Evolutionary conservation across 2,113 vertebrate genomes (phyloP).

Genomic region (Phalacrocorax pelagicus): DNA sequence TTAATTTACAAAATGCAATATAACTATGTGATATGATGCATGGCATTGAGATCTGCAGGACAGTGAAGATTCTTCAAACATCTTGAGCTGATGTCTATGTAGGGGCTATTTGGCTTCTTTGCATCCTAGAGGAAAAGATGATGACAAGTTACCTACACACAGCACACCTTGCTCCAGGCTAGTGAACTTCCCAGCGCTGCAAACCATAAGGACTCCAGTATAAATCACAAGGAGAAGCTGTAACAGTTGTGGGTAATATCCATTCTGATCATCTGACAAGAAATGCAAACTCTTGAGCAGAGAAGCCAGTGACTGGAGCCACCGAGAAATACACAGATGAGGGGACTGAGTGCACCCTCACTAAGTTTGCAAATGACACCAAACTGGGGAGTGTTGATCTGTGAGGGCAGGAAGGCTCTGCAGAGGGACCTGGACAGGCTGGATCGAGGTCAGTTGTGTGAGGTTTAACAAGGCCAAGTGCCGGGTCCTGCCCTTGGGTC

Average conservation of each 20-base stretch:
- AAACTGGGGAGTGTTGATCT: too few relatives aligned
- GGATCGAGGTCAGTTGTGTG: too few relatives aligned
- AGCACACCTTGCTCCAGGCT: neutral
- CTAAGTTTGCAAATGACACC: too few relatives aligned
- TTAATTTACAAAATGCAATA: constrained; percentile 75
- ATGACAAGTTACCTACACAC: fast-evolving
- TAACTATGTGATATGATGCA: constrained; percentile 63
- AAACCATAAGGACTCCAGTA: neutral
- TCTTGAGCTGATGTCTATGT: constrained; percentile 59
- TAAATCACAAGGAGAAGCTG: neutral
- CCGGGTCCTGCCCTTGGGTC: too few relatives aligned
- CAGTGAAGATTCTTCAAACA: constrained; percentile 65
- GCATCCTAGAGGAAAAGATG: constrained; percentile 40
- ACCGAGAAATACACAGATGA: neutral
- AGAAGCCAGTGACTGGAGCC: neutral
- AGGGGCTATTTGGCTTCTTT: constrained; percentile 76
- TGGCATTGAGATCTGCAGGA: constrained; percentile 64
- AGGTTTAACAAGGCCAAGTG: too few relatives aligned
- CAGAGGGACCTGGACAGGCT: too few relatives aligned
- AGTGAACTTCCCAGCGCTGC: neutral
- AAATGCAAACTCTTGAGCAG: neutral
- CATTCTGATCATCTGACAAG: neutral
- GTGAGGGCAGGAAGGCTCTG: too few relatives aligned
- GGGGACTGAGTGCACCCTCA: too few relatives aligned
- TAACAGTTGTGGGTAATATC: neutral